A percentile compares a stretch with the other conserved stretches of the same genome.
Conservation (phyloP, 2,797 vertebrate species). For the Phalloptychus januarius region DNA sequence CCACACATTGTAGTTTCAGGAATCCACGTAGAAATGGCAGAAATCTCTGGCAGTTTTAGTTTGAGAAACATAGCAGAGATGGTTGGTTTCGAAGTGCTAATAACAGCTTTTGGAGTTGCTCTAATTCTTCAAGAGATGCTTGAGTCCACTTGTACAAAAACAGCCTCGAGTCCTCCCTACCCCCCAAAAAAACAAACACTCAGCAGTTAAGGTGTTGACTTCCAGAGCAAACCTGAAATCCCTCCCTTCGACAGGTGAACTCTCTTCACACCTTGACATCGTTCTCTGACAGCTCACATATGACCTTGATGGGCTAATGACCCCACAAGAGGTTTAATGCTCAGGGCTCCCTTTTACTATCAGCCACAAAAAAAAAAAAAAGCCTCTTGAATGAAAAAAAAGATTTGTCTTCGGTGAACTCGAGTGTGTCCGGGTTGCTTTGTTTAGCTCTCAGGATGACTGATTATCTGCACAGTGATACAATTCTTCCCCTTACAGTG, state of each 20-base stretch:
- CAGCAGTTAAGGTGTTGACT: not conserved
- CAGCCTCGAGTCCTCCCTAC: no score
- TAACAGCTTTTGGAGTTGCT: not conserved
- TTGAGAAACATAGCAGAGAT: not conserved
- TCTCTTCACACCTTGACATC: conserved; percentile 8
- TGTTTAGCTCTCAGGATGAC: not conserved
- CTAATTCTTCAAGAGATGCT: no score
- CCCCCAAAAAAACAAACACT: not conserved
- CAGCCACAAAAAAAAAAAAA: not conserved
- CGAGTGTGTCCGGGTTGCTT: not conserved
- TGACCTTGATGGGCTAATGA: conserved; percentile 3
- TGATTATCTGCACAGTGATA: not conserved
- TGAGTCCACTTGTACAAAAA: not conserved
- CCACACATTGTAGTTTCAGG: conserved; percentile 30
- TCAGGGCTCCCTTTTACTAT: not conserved
- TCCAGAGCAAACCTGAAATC: not conserved
- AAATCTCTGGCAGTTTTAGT: conserved; percentile 22
- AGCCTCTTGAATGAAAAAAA: not conserved
- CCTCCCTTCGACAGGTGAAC: not conserved
- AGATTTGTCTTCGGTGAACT: not conserved
- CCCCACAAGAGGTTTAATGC: not conserved
- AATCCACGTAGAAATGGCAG: conserved; percentile 48
- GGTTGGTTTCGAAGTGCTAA: conserved; percentile 7
- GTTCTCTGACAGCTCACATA: not conserved
- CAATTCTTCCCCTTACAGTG: not conserved